Evolutionary conservation across 2,113 vertebrate species (phyloP).

Genomic region (Psilopogon haemacephalus): DNA sequence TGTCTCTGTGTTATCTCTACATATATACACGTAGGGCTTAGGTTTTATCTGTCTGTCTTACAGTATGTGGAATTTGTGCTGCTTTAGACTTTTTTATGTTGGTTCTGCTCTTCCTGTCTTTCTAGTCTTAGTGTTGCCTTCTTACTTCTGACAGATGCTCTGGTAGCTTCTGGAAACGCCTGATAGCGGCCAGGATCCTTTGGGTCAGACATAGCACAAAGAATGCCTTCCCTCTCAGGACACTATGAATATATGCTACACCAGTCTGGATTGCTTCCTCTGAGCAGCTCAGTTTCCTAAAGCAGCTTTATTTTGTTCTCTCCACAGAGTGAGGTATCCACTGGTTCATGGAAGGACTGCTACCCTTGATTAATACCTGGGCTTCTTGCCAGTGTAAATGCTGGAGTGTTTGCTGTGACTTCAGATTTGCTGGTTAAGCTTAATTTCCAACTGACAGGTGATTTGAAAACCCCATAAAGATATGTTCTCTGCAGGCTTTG

Average conservation of each 20-base stretch:
- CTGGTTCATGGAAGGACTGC: not conserved
- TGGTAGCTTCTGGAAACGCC: not conserved
- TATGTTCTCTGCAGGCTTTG: not conserved
- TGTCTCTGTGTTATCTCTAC: not conserved
- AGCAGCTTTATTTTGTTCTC: not conserved
- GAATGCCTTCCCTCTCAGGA: not conserved
- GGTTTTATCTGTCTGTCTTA: not conserved
- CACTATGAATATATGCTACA: not conserved
- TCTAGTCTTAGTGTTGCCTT: not conserved
- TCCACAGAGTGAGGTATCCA: not conserved
- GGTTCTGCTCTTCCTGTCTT: not conserved
- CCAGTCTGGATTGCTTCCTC: not conserved
- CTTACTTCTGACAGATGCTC: not conserved
- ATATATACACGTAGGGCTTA: not conserved
- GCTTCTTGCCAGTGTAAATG: not conserved
- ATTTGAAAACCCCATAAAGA: constrained; percentile 26
- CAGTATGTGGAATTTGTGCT: not conserved
- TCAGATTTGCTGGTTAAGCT: constrained; percentile 50
- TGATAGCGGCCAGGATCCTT: not conserved
- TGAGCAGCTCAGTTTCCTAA: not conserved
- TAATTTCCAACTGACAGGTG: constrained; percentile 34
- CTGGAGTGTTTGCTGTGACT: constrained; percentile 18
- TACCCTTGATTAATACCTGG: constrained; percentile 16
- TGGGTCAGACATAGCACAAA: not conserved
- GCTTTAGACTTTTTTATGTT: not conserved